Evolutionary conservation across 2,113 vertebrate species (phyloP).

Genomic region (Myrmecophaga tridactyla): DNA sequence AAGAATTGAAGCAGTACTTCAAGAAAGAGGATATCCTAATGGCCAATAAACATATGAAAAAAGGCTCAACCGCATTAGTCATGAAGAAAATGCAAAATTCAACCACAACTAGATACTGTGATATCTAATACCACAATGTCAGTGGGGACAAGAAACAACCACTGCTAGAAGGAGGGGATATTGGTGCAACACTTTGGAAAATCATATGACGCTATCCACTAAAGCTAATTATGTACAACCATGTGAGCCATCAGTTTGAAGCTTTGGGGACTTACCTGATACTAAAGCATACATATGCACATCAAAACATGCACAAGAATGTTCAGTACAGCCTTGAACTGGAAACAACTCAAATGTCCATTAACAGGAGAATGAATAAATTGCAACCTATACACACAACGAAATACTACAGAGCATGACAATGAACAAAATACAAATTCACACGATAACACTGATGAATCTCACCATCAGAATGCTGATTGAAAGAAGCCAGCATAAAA

Average conservation of each 20-base stretch:
- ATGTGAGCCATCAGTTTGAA: constrained; percentile 33
- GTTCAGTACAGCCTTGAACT: not conserved
- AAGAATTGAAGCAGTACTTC: not conserved
- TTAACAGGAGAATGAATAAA: not conserved
- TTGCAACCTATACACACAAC: not conserved
- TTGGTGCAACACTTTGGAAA: not conserved
- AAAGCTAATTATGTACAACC: constrained; percentile 40
- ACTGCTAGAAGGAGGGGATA: not conserved
- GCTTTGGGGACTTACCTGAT: constrained; percentile 13
- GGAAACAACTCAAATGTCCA: not conserved
- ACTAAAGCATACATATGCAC: not conserved
- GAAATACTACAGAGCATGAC: not conserved
- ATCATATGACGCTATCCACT: not conserved
- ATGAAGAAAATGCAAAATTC: constrained; percentile 33
- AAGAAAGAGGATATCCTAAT: not conserved
- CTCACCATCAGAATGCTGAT: not conserved
- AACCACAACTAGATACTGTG: not conserved
- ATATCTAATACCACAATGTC: not conserved
- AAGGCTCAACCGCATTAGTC: constrained; percentile 23
- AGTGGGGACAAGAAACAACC: not conserved
- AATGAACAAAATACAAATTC: not conserved
- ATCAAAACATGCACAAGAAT: not conserved
- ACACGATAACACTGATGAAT: not conserved
- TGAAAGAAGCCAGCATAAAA: not conserved
- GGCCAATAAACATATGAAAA: not conserved